Conservation (phyloP, 2,113 vertebrate genomes). For the Indicator indicator region DNA sequence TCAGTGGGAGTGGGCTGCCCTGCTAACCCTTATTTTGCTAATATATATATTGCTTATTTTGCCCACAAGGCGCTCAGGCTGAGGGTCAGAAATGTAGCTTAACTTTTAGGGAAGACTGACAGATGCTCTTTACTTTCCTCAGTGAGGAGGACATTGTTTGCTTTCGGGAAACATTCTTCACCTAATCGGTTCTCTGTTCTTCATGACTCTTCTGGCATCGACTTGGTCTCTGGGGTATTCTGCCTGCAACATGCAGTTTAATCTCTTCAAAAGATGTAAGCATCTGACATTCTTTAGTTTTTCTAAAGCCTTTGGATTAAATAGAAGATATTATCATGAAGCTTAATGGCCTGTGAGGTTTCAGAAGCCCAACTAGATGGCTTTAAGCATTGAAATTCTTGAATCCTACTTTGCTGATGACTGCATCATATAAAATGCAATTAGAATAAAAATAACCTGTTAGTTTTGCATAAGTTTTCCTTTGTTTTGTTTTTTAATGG, state of each 20-base stretch:
- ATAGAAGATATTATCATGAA: constrained; percentile 9
- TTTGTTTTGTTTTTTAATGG: not conserved
- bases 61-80: not conserved
- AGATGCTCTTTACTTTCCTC: not conserved
- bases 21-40: not conserved
- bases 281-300: not conserved
- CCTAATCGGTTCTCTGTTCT: not conserved
- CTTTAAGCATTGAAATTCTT: not conserved
- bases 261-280: not conserved
- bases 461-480: not conserved
- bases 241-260: not conserved
- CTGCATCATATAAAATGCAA: not conserved
- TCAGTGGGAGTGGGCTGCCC: not conserved
- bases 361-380: constrained; percentile 2
- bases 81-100: not conserved
- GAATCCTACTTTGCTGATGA: not conserved
- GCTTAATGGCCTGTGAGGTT: constrained; percentile 4
- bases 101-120: not conserved
- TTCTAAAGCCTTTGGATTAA: constrained; percentile 24
- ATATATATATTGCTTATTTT: not conserved
- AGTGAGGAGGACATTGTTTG: not conserved
- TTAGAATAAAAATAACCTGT: constrained; percentile 7
- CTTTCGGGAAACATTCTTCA: not conserved
- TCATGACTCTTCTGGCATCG: rapidly evolving
- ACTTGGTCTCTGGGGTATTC: constrained; percentile 1